Percentiles rank a stretch among this genome's conserved stretches.
These are phyloP conservation scores for Eulemur rufifrons DNA, from an alignment of 2,113 vertebrate genomes.

Conservation along the genomic window DNA sequence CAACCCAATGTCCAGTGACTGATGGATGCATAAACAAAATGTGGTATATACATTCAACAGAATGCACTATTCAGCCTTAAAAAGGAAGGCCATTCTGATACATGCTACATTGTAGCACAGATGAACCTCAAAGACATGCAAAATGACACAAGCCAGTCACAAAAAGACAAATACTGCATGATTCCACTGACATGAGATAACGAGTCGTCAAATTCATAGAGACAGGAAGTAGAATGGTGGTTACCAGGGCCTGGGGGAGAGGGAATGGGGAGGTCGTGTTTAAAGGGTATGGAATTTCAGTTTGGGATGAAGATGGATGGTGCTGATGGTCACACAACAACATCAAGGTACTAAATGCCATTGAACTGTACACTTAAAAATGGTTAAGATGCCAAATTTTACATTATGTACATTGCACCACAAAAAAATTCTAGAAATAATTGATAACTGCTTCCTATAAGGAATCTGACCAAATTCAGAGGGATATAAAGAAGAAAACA, in stretches of 20 bases:
- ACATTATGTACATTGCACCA: not conserved
- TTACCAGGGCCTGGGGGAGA: not conserved
- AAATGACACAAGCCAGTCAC: not conserved
- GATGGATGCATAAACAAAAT: not conserved
- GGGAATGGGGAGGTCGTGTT: not conserved
- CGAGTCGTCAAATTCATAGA: not conserved
- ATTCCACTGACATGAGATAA: not conserved
- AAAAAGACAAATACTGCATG: not conserved
- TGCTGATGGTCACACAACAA: not conserved
- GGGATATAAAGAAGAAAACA: not conserved
- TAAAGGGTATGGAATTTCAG: not conserved
- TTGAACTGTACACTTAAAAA: not conserved
- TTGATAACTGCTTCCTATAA: not conserved
- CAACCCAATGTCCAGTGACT: not conserved
- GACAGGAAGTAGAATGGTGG: not conserved
- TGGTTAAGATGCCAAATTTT: not conserved
- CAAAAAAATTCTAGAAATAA: not conserved
- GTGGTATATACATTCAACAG: too few relatives aligned
- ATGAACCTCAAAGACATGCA: not conserved
- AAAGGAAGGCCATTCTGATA: not conserved
- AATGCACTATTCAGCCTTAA: not conserved
- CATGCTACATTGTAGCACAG: fast-evolving
- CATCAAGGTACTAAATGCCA: not conserved
- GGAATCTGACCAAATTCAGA: not conserved
- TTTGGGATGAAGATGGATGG: not conserved